Base-by-base conservation (phyloP, 2,888 invertebrate species). In the Stenoptilia bipunctidactyla region DNA sequence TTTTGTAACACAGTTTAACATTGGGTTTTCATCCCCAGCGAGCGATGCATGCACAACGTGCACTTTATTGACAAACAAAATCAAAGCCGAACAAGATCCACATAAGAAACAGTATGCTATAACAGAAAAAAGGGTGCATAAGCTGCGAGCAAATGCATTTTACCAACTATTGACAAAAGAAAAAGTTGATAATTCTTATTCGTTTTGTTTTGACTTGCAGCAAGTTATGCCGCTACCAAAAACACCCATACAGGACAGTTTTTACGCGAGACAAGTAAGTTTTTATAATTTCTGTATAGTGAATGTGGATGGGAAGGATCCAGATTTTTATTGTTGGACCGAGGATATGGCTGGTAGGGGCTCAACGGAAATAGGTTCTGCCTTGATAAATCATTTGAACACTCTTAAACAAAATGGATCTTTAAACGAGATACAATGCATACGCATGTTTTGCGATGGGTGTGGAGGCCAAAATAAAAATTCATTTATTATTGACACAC, bases 281-380 rank as follows among this genome's bases (percentile, higher is more conserved):
- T 27, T 37, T 8, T 37, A 37, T 25, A 37, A 37, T 37, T 12
- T 37, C 1, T 37, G 37, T 27, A 13, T 37, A 12, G 37, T 37
- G 1, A 25, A 37, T 14, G 20, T 20, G 14, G 27, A 37, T 12
- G 20, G 20, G 6, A 27, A 4, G 10, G n/a, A 6, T 10, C 37
- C 37, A 37, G 27, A 13, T 5, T 37, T 37, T 37, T 37, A 25
- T 10, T 10, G 10, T 13, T 37, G 37, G 37, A 37, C 37, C 2
- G 37, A 37, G 13, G 20, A 37, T 27, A 8, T 20, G 12, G 15
- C 27, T 27, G 27, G 37, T 10, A 15, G 27, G n/a, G 37, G 25
- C 6, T 10, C 27, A 2, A n/a, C 9, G 12, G 37, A 37, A 14
- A 27, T 37, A 27, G 25, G 12, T 9, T 20, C 15, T 8, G 15